Percentiles rank a stretch among this genome's conserved stretches.
Evolutionary conservation across 2,113 vertebrate species (phyloP).

Genomic region (Amia ocellicauda): DNA sequence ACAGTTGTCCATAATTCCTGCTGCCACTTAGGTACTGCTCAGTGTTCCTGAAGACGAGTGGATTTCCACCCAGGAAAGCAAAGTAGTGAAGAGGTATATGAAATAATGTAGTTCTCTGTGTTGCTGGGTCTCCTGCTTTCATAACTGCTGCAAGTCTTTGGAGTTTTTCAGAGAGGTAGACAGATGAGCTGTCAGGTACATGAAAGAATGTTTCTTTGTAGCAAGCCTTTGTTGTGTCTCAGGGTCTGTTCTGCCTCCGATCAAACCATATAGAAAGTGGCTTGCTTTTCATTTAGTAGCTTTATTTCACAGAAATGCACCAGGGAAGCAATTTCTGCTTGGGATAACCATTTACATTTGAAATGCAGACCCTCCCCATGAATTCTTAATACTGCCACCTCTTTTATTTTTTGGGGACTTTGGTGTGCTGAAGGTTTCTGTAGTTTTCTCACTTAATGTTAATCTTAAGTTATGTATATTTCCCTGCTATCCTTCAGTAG

Average conservation of each 20-base stretch:
- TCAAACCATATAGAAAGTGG: too few relatives aligned
- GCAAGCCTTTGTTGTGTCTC: not conserved
- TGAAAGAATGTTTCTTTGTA: not conserved
- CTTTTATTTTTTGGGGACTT: slow-evolving; percentile 19
- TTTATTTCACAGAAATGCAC: slow-evolving; percentile 19
- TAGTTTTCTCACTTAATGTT: not conserved
- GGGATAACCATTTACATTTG: slow-evolving; percentile 38
- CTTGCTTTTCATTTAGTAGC: slow-evolving; percentile 35
- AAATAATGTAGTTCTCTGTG: not conserved
- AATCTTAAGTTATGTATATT: too few relatives aligned
- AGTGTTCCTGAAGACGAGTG: too few relatives aligned
- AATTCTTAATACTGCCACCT: slow-evolving; percentile 2
- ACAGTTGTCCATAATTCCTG: too few relatives aligned
- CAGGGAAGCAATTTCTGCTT: not conserved
- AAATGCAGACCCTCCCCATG: not conserved
- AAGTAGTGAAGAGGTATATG: too few relatives aligned
- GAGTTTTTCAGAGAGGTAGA: not conserved
- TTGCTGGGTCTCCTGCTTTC: not conserved
- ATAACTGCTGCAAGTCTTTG: not conserved
- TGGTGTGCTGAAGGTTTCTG: slow-evolving; percentile 6
- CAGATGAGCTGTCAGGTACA: not conserved
- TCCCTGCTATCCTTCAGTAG: too few relatives aligned
- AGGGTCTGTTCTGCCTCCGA: too few relatives aligned
- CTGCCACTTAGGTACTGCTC: too few relatives aligned
- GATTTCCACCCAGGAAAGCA: too few relatives aligned